Percentiles rank a stretch among this genome's conserved stretches.
These are phyloP conservation scores for Halcyon badia DNA, from an alignment of 2,797 vertebrate genomes.

Conservation along the genomic window DNA sequence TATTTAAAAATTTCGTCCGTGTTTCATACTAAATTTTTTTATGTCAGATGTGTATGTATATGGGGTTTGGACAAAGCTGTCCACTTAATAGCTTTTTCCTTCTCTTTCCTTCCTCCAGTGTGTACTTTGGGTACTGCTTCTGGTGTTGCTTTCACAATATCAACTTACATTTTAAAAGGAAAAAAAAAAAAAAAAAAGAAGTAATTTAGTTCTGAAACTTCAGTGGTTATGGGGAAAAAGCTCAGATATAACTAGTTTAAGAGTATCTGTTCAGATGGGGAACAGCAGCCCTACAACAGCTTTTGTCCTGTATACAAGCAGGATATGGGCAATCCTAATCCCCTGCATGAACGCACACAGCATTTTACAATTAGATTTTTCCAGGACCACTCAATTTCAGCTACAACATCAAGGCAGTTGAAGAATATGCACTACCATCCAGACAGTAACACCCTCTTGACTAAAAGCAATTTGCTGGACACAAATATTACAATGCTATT, in stretches of 20 bases:
- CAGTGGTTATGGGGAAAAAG: neutral
- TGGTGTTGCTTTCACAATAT: neutral
- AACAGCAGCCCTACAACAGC: neutral
- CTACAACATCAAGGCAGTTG: neutral
- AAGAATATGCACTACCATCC: neutral
- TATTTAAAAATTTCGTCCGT: neutral
- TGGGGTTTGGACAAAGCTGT: neutral
- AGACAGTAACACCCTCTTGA: neutral
- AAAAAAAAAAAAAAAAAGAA: neutral
- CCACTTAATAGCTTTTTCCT: neutral
- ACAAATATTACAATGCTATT: neutral
- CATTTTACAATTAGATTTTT: neutral
- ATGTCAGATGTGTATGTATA: neutral
- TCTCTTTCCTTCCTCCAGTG: neutral
- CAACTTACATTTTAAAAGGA: neutral
- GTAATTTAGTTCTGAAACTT: neutral
- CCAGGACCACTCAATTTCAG: neutral
- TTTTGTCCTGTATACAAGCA: neutral
- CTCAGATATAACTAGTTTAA: neutral
- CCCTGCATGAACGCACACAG: fast-evolving
- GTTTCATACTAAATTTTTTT: neutral
- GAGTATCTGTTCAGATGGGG: neutral
- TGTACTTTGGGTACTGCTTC: neutral
- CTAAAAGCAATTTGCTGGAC: neutral
- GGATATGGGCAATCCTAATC: neutral